Base-by-base conservation (phyloP, 1,140 invertebrate species). In the Anastrepha ludens region DNA sequence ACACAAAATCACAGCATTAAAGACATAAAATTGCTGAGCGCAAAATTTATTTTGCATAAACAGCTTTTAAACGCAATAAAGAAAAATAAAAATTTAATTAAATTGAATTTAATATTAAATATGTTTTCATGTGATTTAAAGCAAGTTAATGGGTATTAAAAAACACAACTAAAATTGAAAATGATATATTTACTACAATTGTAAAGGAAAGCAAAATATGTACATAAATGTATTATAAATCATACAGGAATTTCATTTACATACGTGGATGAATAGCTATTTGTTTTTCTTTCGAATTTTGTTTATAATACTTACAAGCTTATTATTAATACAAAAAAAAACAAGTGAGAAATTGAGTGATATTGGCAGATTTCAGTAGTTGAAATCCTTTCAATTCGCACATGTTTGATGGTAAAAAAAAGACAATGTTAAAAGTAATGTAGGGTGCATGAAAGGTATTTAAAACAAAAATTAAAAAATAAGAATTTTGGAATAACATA, bases 31-130 rank as follows among this genome's bases (percentile, higher is more conserved):
- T 44, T 47, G 67, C 44, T 74, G 67, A 44, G 39, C 41, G 39
- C 29, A 74, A 44, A 29, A 74, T 74, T 44, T 74, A 47, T 74
- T 74, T 74, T 74, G 67, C 67, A 74, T 44, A 74, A 74, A 74
- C 67, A 74, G 67, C 67, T 74, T 74, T 74, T 74, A 74, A 74
- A n/a, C 13, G 1, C 29, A 17, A 1, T 4, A 74, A 67, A 74
- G 17, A 74, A 47, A 17, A 41, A 74, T 41, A 47, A 74, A 74
- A 74, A 47, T 8, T 17, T 44, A 47, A 74, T 8, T 17, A 74
- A 47, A 74, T 74, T 74, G 39, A 74, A 74, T 74, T 74, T 74
- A 47, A 74, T 47, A 74, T 74, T 74, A 74, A 74, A 74, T 74
- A 44, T 47, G 67, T 15, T 47, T 3, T 74, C 41, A 47, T 44